Base-by-base conservation (phyloP, 2,797 vertebrate species). In the Megalops cyprinoides region DNA sequence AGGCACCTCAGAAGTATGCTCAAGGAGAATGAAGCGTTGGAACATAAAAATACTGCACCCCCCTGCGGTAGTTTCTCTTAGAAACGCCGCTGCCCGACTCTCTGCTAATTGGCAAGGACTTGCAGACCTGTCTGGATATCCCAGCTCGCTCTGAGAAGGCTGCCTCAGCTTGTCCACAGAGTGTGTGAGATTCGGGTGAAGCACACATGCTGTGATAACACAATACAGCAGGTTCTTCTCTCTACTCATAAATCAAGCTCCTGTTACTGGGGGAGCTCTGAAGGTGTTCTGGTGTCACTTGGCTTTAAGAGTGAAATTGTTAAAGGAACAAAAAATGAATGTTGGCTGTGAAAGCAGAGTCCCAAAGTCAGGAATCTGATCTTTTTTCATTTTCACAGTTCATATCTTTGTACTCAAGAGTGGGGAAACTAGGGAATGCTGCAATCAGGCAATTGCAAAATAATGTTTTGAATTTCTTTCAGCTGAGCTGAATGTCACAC, bases 161-260 rank as follows among this genome's bases (percentile, higher is more conserved):
- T n/a, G 58, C 9, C 58, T 60, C 58, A 28, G 4, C 58, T 23
- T 7, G 20, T 31, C n/a, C n/a, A n/a, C 0, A 23, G 1, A 3
- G 8, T 3, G 51, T 9, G 25, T 25, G 7, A 9, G 85, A 86
- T 69, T 81, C 55, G n/a, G 69, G 77, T 73, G 81, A 84, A 71
- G 82, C 76, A 83, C 82, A 84, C 87, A 77, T 77, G 62, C 86
- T 79, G 83, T 85, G 80, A 83, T 83, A 84, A 84, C 80, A 76
- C 82, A 83, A 86, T 82, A 80, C 84, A 86, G 79, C 4, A 28
- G 4, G 14, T 65, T 14, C 25, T n/a, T n/a, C n/a, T n/a, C n/a
- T n/a, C n/a, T n/a, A n/a, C n/a, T n/a, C n/a, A n/a, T n/a, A 0
- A 60, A 1, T 39, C 65, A 15, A 4, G 1, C 4, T 65, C 28